Evolutionary conservation across 2,113 vertebrate species (phyloP).

Genomic region (Pelecanoides urinatrix): DNA sequence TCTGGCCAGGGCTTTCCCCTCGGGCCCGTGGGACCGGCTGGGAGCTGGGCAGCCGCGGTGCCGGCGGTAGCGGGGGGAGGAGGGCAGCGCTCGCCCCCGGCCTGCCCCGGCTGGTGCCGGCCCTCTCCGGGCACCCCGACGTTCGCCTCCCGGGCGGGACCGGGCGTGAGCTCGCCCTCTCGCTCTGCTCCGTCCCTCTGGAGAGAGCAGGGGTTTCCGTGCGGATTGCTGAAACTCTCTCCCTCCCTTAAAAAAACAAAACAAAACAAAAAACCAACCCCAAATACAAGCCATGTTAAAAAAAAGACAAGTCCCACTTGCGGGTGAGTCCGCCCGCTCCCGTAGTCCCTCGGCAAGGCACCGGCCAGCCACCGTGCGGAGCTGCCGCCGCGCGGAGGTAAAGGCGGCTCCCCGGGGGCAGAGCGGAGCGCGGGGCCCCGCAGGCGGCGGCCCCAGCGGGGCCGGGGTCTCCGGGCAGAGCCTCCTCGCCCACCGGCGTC

Average conservation of each 20-base stretch:
- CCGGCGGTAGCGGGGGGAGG: too few species aligned
- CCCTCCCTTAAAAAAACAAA: too few species aligned
- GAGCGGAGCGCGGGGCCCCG: neutral
- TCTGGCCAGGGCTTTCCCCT: neutral
- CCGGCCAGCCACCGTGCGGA: neutral
- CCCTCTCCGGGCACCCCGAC: neutral
- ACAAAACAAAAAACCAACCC: neutral
- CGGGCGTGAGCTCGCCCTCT: neutral
- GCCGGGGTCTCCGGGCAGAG: neutral
- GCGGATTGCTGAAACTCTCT: neutral
- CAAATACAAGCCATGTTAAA: neutral
- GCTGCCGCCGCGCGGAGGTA: neutral
- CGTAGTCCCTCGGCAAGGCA: neutral
- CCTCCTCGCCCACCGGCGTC: neutral
- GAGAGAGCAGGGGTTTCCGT: neutral
- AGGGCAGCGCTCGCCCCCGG: neutral
- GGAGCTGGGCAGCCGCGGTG: neutral
- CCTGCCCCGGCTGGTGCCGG: neutral
- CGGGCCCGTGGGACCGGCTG: neutral
- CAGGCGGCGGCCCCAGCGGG: neutral
- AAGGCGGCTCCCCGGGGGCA: neutral
- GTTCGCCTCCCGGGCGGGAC: accelerated
- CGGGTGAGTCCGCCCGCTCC: neutral
- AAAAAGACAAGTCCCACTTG: neutral
- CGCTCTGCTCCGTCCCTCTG: neutral